Evolutionary conservation across 1,140 invertebrate species (phyloP), one percentile per base, ranked within the genome.

Genomic region (Heliconius eleuchia): DNA sequence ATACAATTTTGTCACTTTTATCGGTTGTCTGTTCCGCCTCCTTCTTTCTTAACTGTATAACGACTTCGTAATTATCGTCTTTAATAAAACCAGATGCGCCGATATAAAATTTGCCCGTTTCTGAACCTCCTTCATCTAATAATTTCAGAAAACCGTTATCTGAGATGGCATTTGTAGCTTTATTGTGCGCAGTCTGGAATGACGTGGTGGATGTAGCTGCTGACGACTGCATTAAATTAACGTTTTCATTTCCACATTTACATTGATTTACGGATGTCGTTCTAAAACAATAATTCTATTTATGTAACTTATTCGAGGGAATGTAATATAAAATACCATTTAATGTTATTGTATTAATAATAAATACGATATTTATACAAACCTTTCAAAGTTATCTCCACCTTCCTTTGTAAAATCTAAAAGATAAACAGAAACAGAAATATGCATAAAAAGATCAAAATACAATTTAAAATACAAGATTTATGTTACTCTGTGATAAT

Each of bases 21-120:
- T 66, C 55, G 50, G 30, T 70, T 16, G 37, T 71, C 79, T 84
- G 88, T 71, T 84, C 84, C 13, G 74, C 79, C 18, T 91, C 90
- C 83, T 93, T 94, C 75, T 93, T 94, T 74, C 90, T 88, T 19
- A 94, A 80, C 72, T 94, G 91, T 82, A 94, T 94, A 11, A 93
- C 81, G 23, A 94, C 91, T 89, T 94, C 93, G 74, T 93, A 94
- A 8, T 87, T 88, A 66, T 94, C 87, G 76, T 93, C 84, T 87
- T 92, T 92, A 23, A 93, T 82, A 57, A 92, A 89, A 7, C 91
- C 91, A 23, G 90, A 87, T 34, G 92, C 88, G 70, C 92, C 93
- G 39, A 94, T 88, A 73, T 90, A 94, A 76, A 94, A 93, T 79
- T 93, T 92, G 8, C 87, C 89, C 18, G 87, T 78, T 55, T 92